phyloP scores from a whole-genome alignment of 2,888 invertebrate species.

The Caenorhabditis becei region DNA sequence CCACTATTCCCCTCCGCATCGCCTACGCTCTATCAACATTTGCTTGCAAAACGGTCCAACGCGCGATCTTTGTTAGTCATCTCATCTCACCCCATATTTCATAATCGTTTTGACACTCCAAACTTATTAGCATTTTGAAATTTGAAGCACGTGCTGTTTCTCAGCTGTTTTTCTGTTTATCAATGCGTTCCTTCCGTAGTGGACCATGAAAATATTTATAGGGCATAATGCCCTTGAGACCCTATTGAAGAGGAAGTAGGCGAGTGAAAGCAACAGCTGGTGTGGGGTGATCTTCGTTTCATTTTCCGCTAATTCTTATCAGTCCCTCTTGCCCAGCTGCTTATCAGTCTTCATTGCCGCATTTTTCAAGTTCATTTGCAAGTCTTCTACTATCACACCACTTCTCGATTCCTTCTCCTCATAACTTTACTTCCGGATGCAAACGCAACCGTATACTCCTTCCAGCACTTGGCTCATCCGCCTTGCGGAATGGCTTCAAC shows the following conservation, averaged over 20 bases:
- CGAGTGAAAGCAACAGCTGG: conserved; percentile 44
- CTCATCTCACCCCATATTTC: conserved; percentile 40
- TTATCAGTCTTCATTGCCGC: conserved; percentile 46
- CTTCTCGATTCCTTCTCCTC: conserved; percentile 6
- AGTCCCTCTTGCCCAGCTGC: conserved; percentile 24
- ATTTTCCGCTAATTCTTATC: conserved; percentile 26
- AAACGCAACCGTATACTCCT: background rate
- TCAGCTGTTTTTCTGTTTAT: background rate
- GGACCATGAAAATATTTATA: conserved; percentile 38
- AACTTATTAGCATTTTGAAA: background rate
- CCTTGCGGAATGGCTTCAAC: conserved; percentile 54
- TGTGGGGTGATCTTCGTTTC: conserved; percentile 49
- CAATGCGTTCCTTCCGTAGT: background rate
- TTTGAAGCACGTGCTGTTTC: no score
- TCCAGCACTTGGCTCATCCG: conserved; percentile 10
- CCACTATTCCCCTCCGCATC: conserved; percentile 20
- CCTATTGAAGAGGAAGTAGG: conserved; percentile 18
- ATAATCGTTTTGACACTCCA: conserved; percentile 34
- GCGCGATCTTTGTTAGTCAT: conserved; percentile 34
- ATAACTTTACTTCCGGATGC: background rate
- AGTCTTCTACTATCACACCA: conserved; percentile 1
- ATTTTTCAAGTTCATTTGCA: conserved; percentile 49
- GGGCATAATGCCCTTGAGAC: conserved; percentile 4
- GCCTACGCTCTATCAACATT: conserved; percentile 6
- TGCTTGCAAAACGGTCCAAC: conserved; percentile 21